Evolutionary conservation across 2,113 vertebrate species (phyloP), one percentile per base, ranked within the genome.

Genomic region (Thomomys bottae): DNA sequence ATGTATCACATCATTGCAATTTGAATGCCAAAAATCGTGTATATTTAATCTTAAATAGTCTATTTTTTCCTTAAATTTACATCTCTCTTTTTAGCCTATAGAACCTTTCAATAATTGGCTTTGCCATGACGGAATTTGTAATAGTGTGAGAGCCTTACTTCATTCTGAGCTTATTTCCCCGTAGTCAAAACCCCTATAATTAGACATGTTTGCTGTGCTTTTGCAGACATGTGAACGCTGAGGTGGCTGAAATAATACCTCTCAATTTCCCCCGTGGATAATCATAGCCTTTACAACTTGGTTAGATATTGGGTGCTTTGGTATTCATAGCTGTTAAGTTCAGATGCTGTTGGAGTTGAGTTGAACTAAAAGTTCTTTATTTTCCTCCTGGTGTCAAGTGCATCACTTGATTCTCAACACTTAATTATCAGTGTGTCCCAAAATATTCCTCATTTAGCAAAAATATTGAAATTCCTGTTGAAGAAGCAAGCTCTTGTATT

Each of bases 361-460:
- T 94, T 92, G 84, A 92, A 97, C 97, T 96, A 96, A 96, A 95
- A 97, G 94, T 96, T 95, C 87, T 88, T 91, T 96, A 97, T 97
- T 97, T 97, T 94, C 95, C 66, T 92, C 83, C 94, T 86, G 36
- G 42, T 97, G 96, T 97, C 96, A 97, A 97, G 90, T 93, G 93
- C 94, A 96, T 96, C 94, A 92, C 95, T 94, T 87, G 84, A 88
- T 96, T 97, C 95, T 95, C 96, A 96, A 96, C 95, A 97, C 96
- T 96, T 97, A 98, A 97, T 96, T 98, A 96, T 95, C 96, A 88
- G 93, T 90, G 95, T 83, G 70, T 97, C 95, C 95, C 92, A 75
- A 96, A 97, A 97, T 97, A 96, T 85, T 97, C 92, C 67, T 87
- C 93, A 94, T 96, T 96, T 97, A 96, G 96, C 96, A 96, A 96